Evolutionary conservation across 37 sponge, comb jelly and placozoan species (phyloP), one percentile per base, ranked within the genome.

Genomic region (Bolinopsis microptera): DNA sequence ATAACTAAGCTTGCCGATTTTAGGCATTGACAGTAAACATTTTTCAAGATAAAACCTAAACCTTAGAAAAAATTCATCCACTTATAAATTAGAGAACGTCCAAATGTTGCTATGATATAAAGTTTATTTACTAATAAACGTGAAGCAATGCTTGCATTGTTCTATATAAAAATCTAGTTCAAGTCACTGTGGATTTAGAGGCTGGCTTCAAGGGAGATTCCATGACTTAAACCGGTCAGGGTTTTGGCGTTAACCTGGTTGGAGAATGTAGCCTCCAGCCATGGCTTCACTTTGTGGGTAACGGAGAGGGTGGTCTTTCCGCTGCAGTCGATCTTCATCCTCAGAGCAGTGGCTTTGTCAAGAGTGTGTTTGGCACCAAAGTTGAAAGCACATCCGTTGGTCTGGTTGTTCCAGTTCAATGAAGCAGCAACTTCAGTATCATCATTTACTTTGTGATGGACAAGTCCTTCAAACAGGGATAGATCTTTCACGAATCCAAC

Each of bases 241-340:
- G 90, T 86, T 26, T 86, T 86, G 48, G 90, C 90, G 26, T 86
- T 86, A 1, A 86, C 41, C n/a, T 41, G 41, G 90, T 86, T 86
- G 41, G 90, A 86, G 90, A 86, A 86, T 1, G 90, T 86, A 26
- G 90, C 90, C 48, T 86, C 90, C 27, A 86, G 90, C 90, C 90
- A 86, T 24, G 90, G 90, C 0, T 86, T 86, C 1, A 86, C 35
- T 40, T 86, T 86, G 48, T 86, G 90, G 28, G 90, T 86, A 5
- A 39, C 41, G 26, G 90, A 86, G 0, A 86, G 61, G 23, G 90
- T 86, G 35, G 90, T 39, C 27, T 86, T 86, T 18, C 90, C 90
- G 39, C 36, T 41, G 31, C n/a, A 24, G 35, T 86, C 90, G 25
- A 86, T 23, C 35, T 86, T 86, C 90, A 86, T 86, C 30, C 90